Evolutionary conservation across 2,888 invertebrate genomes (phyloP).

Genomic region (Pristionchus maxplancki): DNA sequence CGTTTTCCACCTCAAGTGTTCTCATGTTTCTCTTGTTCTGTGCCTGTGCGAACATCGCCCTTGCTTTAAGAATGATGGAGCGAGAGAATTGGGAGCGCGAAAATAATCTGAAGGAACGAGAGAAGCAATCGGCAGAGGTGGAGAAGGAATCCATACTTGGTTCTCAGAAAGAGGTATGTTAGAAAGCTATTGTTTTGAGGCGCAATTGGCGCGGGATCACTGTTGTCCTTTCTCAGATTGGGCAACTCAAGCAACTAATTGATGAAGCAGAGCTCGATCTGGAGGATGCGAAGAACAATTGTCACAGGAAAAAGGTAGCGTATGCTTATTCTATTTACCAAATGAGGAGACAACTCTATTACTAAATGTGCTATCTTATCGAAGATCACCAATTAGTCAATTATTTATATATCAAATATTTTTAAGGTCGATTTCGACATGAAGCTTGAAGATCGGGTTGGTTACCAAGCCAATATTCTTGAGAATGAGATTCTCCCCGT

Average conservation of each 20-base stretch:
- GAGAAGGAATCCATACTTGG: constrained; percentile 29
- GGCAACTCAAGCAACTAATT: background rate
- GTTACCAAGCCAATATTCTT: background rate
- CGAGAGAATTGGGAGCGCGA: constrained; percentile 24
- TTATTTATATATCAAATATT: too few species aligned
- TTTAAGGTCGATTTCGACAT: background rate
- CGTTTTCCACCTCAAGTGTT: too few species aligned
- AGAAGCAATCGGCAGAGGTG: background rate
- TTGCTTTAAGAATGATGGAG: background rate
- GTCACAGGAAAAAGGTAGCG: background rate
- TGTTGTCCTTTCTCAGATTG: background rate
- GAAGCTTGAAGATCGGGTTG: background rate
- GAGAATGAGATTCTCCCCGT: background rate
- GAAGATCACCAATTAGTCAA: too few species aligned
- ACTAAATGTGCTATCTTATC: too few species aligned
- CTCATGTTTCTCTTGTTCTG: too few species aligned
- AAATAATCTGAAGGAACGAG: background rate
- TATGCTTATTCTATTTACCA: background rate
- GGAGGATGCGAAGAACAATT: background rate
- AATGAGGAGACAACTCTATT: too few species aligned
- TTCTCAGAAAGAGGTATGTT: constrained; percentile 19
- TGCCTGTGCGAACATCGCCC: too few species aligned
- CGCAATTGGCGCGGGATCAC: too few species aligned
- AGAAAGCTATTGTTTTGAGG: too few species aligned
- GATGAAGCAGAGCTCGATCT: constrained; percentile 21